Evolutionary conservation across 2,797 vertebrate species (phyloP), one percentile per base, ranked within the genome.

Genomic region (Eulemur albifrons): DNA sequence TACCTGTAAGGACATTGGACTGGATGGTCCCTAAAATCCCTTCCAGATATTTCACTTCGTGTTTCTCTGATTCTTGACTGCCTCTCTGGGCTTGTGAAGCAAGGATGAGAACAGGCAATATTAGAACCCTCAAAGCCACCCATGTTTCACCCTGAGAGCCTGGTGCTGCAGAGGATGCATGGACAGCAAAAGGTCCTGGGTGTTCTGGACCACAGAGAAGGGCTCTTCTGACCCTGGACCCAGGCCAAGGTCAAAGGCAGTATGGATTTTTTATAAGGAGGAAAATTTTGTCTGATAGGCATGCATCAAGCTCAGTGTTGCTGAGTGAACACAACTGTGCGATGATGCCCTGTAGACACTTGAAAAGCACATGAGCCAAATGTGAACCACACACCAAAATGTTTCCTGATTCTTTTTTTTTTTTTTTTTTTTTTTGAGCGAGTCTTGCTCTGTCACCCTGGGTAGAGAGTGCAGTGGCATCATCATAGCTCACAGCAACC

Each of bases 161-260:
- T 43, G 6, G 30, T 45, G 30, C 30, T 20, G 7, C 11, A 27
- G 17, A 32, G n/a, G 57, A 43, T 0, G 1, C 1, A 2, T 2
- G 10, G 17, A 15, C 57, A 85, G 25, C 7, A 48, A 52, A 0
- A 14, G 38, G 38, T 18, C n/a, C 20, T 35, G 8, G n/a, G 61
- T 35, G 43, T 48, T 52, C 59, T 61, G 15, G 35, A 32, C 8
- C 65, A 72, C 32, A 43, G 18, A 54, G 48, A 81, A 61, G 7
- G 40, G 17, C n/a, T 52, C 21, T 54, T 12, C 32, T 92, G 50
- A n/a, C 23, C 50, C 50, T 32, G 5, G 17, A 10, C 35, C 17
- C 7, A 38, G 48, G 9, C 7, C 50, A 35, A 93, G 59, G 35
- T 65, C 48, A 67, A 80, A 5, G 11, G 40, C 0, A 20, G 2